These are phyloP conservation scores for mouse (Mus musculus) DNA, from an alignment of 2,113 vertebrate species.

Conservation along the genomic window DNA sequence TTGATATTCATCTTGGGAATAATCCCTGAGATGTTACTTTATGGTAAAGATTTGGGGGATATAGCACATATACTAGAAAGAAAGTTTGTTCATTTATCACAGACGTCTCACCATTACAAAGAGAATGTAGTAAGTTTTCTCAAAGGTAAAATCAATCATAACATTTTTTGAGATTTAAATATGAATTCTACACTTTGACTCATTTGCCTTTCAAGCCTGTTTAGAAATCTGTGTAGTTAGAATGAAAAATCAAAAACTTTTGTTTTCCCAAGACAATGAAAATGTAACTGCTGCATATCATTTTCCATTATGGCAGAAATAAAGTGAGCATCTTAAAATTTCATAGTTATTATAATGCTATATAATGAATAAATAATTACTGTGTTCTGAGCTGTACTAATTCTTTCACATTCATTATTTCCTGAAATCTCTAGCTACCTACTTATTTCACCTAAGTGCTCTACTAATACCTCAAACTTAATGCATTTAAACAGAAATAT, in stretches of 20 bases:
- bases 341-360: neutral
- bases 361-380: neutral
- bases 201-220: neutral
- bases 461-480: neutral
- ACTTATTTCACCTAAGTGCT: neutral
- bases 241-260: constrained; percentile 37
- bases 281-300: neutral
- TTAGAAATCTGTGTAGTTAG: neutral
- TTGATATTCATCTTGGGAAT: neutral
- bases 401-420: neutral
- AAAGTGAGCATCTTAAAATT: neutral
- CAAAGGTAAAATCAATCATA: neutral
- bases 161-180: neutral
- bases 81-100: neutral
- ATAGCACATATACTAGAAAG: neutral
- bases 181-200: neutral
- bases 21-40: neutral
- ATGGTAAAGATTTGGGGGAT: neutral
- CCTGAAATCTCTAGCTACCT: neutral
- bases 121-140: neutral
- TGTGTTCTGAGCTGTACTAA: neutral
- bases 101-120: neutral
- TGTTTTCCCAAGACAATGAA: neutral
- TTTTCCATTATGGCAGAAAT: neutral
- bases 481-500: neutral